Conservation (phyloP, 1,140 invertebrate genomes). For the Rhopalosiphum padi region DNA sequence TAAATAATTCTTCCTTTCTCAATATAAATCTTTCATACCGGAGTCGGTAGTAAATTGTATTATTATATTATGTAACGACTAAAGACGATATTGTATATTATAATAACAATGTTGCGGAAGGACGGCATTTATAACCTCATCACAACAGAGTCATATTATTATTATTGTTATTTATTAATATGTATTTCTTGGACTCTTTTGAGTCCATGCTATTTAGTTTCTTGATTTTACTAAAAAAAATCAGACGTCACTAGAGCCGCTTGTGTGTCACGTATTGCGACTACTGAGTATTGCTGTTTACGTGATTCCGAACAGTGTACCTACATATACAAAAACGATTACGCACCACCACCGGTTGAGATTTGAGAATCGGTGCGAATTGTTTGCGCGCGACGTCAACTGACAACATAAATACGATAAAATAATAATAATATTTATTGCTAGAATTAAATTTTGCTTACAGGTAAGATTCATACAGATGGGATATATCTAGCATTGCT, state of each 20-base stretch:
- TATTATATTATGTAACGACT: neutral
- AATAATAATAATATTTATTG: neutral
- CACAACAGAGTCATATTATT: neutral
- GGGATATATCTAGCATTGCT: neutral
- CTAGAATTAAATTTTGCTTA: neutral
- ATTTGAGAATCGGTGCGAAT: neutral
- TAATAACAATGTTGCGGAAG: neutral
- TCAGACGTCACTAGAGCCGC: neutral
- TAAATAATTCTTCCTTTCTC: neutral
- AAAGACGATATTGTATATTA: neutral
- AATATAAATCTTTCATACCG: neutral
- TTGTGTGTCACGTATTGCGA: neutral
- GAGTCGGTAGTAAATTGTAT: neutral
- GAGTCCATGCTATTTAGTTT: neutral
- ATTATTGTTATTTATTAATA: neutral
- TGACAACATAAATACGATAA: neutral
- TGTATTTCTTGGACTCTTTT: neutral
- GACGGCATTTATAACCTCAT: neutral
- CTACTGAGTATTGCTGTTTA: neutral
- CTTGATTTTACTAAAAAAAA: neutral
- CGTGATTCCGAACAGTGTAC: neutral
- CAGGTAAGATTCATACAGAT: neutral
- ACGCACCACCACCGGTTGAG: neutral
- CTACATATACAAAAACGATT: neutral
- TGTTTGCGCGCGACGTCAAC: neutral